phyloP scores from a whole-genome alignment of 2,113 vertebrate genomes.

The Notechis scutatus region DNA sequence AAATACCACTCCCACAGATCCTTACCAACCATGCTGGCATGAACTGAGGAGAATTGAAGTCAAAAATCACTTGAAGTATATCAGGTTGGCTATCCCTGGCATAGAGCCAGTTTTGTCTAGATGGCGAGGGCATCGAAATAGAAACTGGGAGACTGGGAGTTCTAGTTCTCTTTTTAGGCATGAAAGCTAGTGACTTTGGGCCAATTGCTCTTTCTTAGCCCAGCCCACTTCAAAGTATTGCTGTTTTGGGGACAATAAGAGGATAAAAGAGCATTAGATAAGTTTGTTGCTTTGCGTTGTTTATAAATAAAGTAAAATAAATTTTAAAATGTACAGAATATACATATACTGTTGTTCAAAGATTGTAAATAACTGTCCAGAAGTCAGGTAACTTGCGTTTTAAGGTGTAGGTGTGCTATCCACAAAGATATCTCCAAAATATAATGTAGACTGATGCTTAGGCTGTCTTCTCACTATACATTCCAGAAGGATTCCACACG shows the following conservation, averaged over 20 bases:
- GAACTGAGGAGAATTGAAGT: neutral
- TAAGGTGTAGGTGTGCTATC: neutral
- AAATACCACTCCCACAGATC: neutral
- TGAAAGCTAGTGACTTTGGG: neutral
- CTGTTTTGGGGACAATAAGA: neutral
- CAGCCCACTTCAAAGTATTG: neutral
- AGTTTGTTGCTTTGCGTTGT: neutral
- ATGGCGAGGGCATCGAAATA: neutral
- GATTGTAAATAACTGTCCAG: neutral
- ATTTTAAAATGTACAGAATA: neutral
- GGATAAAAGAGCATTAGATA: neutral
- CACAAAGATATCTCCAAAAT: neutral
- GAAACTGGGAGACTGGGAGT: neutral
- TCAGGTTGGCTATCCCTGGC: neutral
- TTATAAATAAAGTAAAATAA: neutral
- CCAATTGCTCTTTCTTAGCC: neutral
- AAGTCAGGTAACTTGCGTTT: neutral
- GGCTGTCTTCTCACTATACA: neutral
- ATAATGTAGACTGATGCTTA: neutral
- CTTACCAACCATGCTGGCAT: neutral
- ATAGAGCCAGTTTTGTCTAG: neutral
- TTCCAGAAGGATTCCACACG: constrained; percentile 32
- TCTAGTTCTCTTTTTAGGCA: neutral
- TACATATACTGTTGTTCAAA: neutral
- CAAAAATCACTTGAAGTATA: neutral